Base-by-base conservation (phyloP, 2,888 invertebrate species). In the Panopea generosa region DNA sequence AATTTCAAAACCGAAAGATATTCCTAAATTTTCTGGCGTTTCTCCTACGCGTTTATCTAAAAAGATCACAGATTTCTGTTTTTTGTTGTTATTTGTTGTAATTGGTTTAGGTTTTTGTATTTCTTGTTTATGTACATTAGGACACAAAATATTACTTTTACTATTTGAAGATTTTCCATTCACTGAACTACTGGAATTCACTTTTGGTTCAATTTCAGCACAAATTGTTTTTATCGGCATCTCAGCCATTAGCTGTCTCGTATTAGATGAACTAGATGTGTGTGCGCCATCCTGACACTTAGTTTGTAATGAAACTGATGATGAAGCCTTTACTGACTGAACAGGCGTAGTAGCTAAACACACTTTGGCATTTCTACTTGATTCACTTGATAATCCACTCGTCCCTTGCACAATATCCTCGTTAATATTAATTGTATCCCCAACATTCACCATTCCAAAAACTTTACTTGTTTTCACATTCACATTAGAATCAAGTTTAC, bases 1-100 rank as follows among this genome's bases (percentile, higher is more conserved):
- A 22, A 70, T 68, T 55, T 87, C 88, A 83, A 89, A 90, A 52
- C 88, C 89, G 74, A 90, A 90, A 14, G 88, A 87, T 62, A 89
- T 89, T 45, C 81, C 90, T 62, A 89, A 71, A 67, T 86, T 85
- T 62, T 78, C 60, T 43, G 86, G 78, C 16, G 78, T 68, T 50
- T 84, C 84, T 63, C 72, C 77, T 45, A 87, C 78, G 53, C 85
- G 81, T 70, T 87, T 87, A 76, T 89, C 89, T 70, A 89, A 80
- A 79, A 90, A 89, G 52, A 90, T 84, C 67, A 89, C 89, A 83
- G 87, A 88, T 62, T 83, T 84, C 55, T 81, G 79, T 74, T 77
- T 77, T 40, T 47, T 77, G 68, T 67, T 67, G 50, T 71, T 63
- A 53, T 67, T 67, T 49, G 43, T 45, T 71, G 50, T 63, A 59